These are phyloP conservation scores for Rhopalosiphum padi DNA, from an alignment of 1,140 invertebrate species.

Conservation along the genomic window DNA sequence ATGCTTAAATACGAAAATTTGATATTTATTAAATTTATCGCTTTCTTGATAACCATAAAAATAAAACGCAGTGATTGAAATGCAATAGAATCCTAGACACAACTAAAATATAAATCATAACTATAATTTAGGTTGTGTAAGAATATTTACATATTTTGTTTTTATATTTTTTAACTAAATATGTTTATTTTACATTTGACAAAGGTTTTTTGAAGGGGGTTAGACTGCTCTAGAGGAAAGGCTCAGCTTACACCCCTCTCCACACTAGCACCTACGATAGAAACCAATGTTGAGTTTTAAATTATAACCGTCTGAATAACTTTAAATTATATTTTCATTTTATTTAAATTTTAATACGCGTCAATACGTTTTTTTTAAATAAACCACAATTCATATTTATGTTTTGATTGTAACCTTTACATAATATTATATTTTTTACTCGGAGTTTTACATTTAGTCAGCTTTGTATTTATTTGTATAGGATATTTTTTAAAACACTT, in stretches of 20 bases:
- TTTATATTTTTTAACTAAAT: not conserved
- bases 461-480: not conserved
- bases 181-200: not conserved
- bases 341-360: not conserved
- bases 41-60: not conserved
- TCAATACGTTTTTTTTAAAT: not conserved
- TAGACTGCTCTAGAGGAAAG: not conserved
- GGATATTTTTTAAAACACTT: not conserved
- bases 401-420: not conserved
- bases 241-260: not conserved
- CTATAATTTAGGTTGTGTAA: not conserved
- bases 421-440: not conserved
- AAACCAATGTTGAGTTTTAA: not conserved
- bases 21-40: not conserved
- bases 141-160: not conserved
- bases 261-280: not conserved
- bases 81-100: not conserved
- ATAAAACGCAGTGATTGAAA: not conserved
- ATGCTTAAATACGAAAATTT: not conserved
- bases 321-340: not conserved
- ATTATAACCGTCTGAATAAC: not conserved
- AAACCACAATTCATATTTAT: not conserved
- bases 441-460: not conserved
- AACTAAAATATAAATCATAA: not conserved
- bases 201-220: not conserved